Base-by-base conservation (phyloP, 2,888 invertebrate genomes). In the Rosalia funebris region DNA sequence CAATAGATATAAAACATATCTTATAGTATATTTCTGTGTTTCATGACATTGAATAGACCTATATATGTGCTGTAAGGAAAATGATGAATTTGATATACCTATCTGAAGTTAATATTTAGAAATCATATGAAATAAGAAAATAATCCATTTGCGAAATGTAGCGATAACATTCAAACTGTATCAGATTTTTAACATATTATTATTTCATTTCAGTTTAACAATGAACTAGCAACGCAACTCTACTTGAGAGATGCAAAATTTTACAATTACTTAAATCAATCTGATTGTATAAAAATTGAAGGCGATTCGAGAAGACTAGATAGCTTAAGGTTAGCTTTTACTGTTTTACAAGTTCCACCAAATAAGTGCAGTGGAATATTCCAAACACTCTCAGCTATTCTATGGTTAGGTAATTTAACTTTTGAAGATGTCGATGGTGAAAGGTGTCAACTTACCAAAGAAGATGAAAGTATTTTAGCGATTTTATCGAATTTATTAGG, bases 341-440 rank as follows among this genome's bases (percentile, higher is more conserved):
- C 93, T 15, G 93, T 96, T 36, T 83, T 96, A 34, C 93, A 95
- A 82, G 92, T 95, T 45, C 92, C 93, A 5, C 85, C 89, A 50
- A 89, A 89, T 66, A 92, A 93, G 88, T 93, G 92, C 78, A 93
- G 93, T 78, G 95, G 95, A 0, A 91, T 96, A 66, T 95, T 95
- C 77, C 90, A 92, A 77, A 93, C 94, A 4, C 81, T 96, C 17
- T 91, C 94, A 10, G 93, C 95, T 0, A 93, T 96, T 67, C 82
- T 96, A 53, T 95, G 95, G 95, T 85, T 96, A 31, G 95, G 96
- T 20, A 96, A 95, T 81, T 84, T 95, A 65, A 87, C 86, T 69
- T 95, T 95, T 78, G 88, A 90, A 85, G 95, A 95, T 78, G 87
- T 94, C 19, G 95, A 95, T 76, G 95, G 95, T 0, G 95, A 95